Conservation (phyloP, 1,140 invertebrate species). For the Drosophila prosaltans region DNA sequence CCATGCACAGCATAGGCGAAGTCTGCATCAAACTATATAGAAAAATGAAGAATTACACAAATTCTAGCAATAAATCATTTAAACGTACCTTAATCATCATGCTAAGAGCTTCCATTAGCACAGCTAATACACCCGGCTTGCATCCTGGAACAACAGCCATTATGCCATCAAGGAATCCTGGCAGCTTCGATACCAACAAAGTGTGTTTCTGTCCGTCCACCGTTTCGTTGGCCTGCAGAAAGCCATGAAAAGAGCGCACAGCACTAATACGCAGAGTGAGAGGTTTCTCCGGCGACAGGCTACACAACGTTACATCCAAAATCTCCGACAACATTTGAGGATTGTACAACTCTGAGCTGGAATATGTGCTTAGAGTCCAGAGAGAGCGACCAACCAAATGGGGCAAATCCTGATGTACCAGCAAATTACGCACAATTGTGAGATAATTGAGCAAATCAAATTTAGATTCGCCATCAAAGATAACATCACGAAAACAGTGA, state of each 20-base stretch:
- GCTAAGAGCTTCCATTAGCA: constrained; percentile 88
- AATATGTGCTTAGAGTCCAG: constrained; percentile 88
- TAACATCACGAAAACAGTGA: constrained; percentile 84
- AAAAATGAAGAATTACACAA: constrained; percentile 23
- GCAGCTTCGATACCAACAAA: constrained; percentile 65
- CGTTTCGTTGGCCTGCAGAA: constrained; percentile 85
- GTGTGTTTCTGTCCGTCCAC: constrained; percentile 65
- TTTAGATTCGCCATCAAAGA: constrained; percentile 85
- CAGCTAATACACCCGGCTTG: constrained; percentile 86
- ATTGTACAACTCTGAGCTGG: constrained; percentile 82
- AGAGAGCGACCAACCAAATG: constrained; percentile 89
- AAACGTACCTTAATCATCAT: constrained; percentile 86
- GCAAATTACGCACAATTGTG: constrained; percentile 84
- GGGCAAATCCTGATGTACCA: constrained; percentile 83
- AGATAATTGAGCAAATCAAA: constrained; percentile 89
- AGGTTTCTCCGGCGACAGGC: constrained; percentile 70
- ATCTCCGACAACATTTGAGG: constrained; percentile 76
- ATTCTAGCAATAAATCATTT: neutral
- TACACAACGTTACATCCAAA: constrained; percentile 68
- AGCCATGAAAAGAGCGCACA: constrained; percentile 82
- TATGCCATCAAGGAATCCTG: constrained; percentile 75
- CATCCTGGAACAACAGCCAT: constrained; percentile 83
- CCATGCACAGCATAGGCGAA: constrained; percentile 88
- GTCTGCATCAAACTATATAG: constrained; percentile 86
- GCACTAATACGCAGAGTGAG: constrained; percentile 75